Base-by-base conservation (phyloP, 2,797 vertebrate genomes). In the Lacerta bilineata region DNA sequence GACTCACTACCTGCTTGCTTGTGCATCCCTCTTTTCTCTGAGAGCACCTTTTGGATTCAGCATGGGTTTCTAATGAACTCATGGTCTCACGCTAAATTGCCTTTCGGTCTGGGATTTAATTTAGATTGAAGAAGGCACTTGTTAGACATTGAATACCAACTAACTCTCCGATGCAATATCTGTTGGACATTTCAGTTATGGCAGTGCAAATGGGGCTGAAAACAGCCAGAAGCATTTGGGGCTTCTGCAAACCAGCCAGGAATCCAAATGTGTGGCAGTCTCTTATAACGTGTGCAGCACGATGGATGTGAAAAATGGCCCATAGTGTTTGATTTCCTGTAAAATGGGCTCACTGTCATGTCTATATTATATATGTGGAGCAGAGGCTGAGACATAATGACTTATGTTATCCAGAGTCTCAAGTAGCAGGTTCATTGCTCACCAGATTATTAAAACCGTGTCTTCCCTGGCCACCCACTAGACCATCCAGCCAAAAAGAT, bases 71-170 rank as follows among this genome's bases (percentile, higher is more conserved):
- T 91, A 50, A 91, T 83, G 91, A 91, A 91, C 88, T 90, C 83
- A 1, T 2, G 27, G 29, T 79, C 85, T 89, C 74, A 33, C 41
- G 0, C 80, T 23, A 77, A 91, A 88, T 91, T 85, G 88, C 91
- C 89, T 93, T 83, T 90, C 92, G 79, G 81, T 91, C 80, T 64
- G 84, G 81, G 5, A 7, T 90, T 86, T 89, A 72, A 91, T 91
- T 92, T 79, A 91, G 90, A 86, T 74, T 36, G 91, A 92, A 92
- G 91, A 39, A 89, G 85, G 84, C 41, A 69, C 55, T 83, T 72
- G 87, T 77, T n/a, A 88, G 87, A 66, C 41, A 86, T 80, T 3
- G 3, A 87, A 88, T 91, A 64, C 86, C 83, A 72, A 93, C 75
- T 10, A 68, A 83, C 59, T 2, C 72, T 50, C 6, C 0, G 20